Evolutionary conservation across 64 coral and sea anemone species (phyloP), one percentile per base, ranked within the genome.

Genomic region (Stichodactyla mertensii): DNA sequence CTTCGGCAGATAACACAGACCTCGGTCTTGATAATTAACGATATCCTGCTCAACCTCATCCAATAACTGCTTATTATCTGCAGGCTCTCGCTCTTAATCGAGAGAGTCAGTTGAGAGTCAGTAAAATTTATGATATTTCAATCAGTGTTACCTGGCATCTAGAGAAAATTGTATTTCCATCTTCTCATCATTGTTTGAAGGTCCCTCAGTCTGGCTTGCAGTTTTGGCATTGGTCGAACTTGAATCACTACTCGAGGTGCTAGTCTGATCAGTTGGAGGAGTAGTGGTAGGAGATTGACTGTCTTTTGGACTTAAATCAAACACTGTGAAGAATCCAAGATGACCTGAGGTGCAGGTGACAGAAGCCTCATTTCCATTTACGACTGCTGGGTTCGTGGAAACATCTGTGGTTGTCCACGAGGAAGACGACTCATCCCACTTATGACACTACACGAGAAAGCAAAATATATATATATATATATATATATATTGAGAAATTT

Each of bases 371-470:
- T 82, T 55, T 51, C 26, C 60, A 62, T n/a, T 88, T 26, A 52
- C 23, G 7, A 57, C 13, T 4, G 60, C 55, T 5, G 60, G 13
- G 19, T 45, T 82, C 5, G 93, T 94, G 3, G 82, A 74, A 6
- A 88, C 77, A n/a, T 60, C 89, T 66, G 87, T 85, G 12, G 69
- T 74, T 26, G 85, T 91, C 93, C 93, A 94, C 0, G 89, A 86
- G 10, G 55, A 69, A 6, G 74, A 27, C 4, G 12, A 57, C 13
- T 52, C 62, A 77, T 94, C 89, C 93, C 93, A 94, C 5, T 59
- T 19, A 27, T 88, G 61, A 69, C 93, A 94, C 93, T 94, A 20
- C 51, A 64, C 55, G n/a, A 52, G 77, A 1, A 5, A 85, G 78
- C n/a, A 88, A 45, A 1, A 36, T 36, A 36, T 36, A 36, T 36